Conservation (phyloP, 2,113 vertebrate species). For the Synodontis membranacea region DNA sequence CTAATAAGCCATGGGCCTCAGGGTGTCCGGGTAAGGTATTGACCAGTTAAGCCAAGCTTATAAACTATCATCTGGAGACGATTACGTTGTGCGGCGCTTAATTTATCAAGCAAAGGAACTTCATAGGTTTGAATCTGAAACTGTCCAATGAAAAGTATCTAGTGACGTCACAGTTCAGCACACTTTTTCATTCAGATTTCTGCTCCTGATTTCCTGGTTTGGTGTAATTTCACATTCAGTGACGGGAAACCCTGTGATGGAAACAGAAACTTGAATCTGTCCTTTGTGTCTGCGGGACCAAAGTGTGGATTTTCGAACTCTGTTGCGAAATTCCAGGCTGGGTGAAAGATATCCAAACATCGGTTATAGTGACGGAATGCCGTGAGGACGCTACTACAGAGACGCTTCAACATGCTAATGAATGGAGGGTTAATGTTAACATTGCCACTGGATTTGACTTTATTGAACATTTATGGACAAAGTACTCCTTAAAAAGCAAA, state of each 20-base stretch:
- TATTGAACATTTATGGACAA: neutral
- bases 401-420: neutral
- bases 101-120: neutral
- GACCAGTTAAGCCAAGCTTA: slow-evolving; percentile 36
- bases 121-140: neutral
- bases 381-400: too few relatives aligned
- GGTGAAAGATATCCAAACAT: slow-evolving; percentile 39
- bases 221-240: neutral
- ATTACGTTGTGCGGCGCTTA: slow-evolving; percentile 30
- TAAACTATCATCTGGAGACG: slow-evolving; percentile 59
- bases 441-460: neutral
- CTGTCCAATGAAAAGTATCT: neutral
- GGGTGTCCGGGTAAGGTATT: slow-evolving; percentile 22
- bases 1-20: slow-evolving; percentile 33
- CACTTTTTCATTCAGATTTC: neutral
- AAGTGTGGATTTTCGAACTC: slow-evolving; percentile 64
- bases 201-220: neutral
- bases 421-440: neutral
- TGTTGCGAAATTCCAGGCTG: slow-evolving; percentile 64
- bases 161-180: neutral
- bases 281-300: slow-evolving; percentile 60
- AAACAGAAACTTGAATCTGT: slow-evolving; percentile 62
- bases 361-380: neutral
- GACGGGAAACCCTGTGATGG: slow-evolving; percentile 24
- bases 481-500: neutral